Conservation (phyloP, 1,140 invertebrate species). For the Camponotus vicinus region DNA sequence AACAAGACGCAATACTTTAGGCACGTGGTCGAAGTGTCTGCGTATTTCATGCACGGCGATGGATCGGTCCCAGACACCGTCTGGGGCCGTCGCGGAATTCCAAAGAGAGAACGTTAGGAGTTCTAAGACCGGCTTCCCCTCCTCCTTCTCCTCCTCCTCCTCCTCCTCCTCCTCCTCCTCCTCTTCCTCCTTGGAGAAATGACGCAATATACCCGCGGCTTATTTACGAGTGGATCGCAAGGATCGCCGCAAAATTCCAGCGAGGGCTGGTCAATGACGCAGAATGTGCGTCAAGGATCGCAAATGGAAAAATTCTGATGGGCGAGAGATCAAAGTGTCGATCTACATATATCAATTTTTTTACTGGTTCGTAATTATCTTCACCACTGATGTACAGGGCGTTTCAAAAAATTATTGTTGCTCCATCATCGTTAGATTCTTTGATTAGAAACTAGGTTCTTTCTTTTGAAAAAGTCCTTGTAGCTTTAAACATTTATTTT, state of each 20-base stretch:
- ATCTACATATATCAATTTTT: neutral
- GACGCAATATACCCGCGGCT: constrained; percentile 14
- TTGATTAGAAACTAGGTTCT: neutral
- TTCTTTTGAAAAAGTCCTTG: no score
- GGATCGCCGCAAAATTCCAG: constrained; percentile 4
- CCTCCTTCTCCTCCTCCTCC: no score
- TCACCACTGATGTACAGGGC: neutral
- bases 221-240: constrained; percentile 23
- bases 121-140: constrained; percentile 32
- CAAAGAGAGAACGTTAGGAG: constrained; percentile 47
- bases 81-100: constrained; percentile 33
- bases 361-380: neutral
- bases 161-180: no score
- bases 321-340: neutral
- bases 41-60: constrained; percentile 27
- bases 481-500: no score
- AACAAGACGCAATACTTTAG: constrained; percentile 63
- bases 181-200: neutral
- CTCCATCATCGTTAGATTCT: neutral
- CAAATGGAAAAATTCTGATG: neutral
- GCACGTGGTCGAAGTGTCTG: constrained; percentile 38
- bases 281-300: neutral
- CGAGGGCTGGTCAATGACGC: constrained; percentile 17
- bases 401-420: neutral
- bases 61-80: constrained; percentile 23